A percentile compares a stretch with the other conserved stretches of the same genome.
Evolutionary conservation across 2,113 vertebrate genomes (phyloP).

Genomic region (Archilochus colubris): DNA sequence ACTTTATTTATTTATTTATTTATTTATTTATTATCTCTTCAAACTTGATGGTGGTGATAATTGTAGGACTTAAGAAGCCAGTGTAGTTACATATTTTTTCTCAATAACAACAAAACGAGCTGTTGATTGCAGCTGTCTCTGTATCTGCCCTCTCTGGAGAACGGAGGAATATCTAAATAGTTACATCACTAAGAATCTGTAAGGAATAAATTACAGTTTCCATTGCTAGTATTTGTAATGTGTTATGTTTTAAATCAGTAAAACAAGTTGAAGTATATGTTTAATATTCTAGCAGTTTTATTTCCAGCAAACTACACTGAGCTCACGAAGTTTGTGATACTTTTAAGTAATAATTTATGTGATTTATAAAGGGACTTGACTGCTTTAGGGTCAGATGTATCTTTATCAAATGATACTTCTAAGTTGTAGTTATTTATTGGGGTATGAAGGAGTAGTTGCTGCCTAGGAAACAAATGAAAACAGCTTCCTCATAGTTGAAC

Average conservation of each 20-base stretch:
- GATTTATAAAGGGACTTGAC: conserved; percentile 31
- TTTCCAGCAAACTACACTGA: conserved; percentile 32
- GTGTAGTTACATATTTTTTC: not conserved
- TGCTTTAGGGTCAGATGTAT: conserved; percentile 39
- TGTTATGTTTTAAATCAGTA: conserved; percentile 68
- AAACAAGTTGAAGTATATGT: conserved; percentile 57
- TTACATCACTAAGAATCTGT: conserved; percentile 76
- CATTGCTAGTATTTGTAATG: conserved; percentile 45
- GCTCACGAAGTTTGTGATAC: conserved; percentile 29
- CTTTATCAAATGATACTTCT: conserved; percentile 38
- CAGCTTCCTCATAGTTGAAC: conserved; percentile 27
- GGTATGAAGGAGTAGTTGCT: conserved; percentile 31
- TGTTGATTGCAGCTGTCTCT: conserved; percentile 59
- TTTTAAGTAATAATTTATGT: conserved; percentile 36
- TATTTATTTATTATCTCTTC: not conserved
- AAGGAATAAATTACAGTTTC: conserved; percentile 70
- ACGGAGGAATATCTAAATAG: conserved; percentile 69
- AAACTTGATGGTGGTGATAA: conserved; percentile 6
- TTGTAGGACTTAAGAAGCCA: not conserved
- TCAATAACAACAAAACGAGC: conserved; percentile 44
- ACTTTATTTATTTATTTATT: not conserved
- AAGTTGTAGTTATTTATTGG: conserved; percentile 31
- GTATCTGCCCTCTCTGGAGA: conserved; percentile 48
- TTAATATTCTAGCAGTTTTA: conserved; percentile 53
- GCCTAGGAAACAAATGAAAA: conserved; percentile 47